Base-by-base conservation (phyloP, 2,888 invertebrate species). In the Oxytorus armatus region DNA sequence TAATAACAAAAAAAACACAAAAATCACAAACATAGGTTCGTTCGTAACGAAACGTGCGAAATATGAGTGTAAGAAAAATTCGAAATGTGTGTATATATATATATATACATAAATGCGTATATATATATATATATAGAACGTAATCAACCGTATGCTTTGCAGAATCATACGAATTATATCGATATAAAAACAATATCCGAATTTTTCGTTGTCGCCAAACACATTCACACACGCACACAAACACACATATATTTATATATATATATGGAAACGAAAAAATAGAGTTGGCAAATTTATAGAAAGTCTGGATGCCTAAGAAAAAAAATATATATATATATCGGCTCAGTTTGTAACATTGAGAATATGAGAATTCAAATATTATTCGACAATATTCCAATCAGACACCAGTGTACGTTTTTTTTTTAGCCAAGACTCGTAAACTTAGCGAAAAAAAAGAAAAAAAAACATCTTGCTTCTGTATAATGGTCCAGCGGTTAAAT, bases 321-420 rank as follows among this genome's bases (percentile, higher is more conserved):
- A 29, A 14, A 53, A 16, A 57, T 7, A 33, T n/a, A 29, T 25
- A 53, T 3, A 23, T 25, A 57, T 33, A 29, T 63, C 33, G 53
- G 44, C 42, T 18, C 51, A 55, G 53, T 57, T 29, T 57, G 55
- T 33, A 57, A 29, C 29, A 33, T 8, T 57, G 55, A 57, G 16
- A 57, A 49, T 51, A 51, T 66, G 55, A 44, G 55, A 68, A 55
- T 66, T 66, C 33, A 66, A 74, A 74, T 74, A 74, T 66, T 75
- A 49, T 57, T 75, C 74, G 66, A 75, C 74, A 66, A 75, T 75
- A 66, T 75, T 66, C 47, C 74, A 74, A 57, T 57, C 33, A 57
- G 33, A 33, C n/a, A n/a, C 33, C 33, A n/a, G 51, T 21, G 7
- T n/a, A 8, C 1, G n/a, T n/a, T n/a, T 25, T 4, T 25, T 57